Base-by-base conservation (phyloP, 1,140 invertebrate genomes). In the Helicoverpa armigera region DNA sequence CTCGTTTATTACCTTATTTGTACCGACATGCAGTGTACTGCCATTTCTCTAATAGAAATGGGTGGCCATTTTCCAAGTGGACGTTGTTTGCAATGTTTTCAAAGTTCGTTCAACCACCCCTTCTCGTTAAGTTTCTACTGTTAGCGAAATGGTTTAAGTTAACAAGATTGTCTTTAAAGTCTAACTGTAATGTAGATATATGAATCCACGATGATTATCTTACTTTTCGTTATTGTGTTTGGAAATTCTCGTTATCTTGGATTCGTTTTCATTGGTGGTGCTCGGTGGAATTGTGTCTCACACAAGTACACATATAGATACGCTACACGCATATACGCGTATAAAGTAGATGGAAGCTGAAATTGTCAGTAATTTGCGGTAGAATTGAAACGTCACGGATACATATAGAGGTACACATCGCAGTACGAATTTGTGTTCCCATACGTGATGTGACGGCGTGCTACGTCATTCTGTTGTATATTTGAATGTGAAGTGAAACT, bases 1-100 rank as follows among this genome's bases (percentile, higher is more conserved):
- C 80, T 82, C 69, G 80, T 82, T 82, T 63, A 78, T 82, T 78
- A 78, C 75, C 69, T 82, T 78, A 77, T 77, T 82, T 78, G 31
- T 78, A 74, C 72, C 35, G 54, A 76, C 70, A 61, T 74, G 31
- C 61, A 65, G 9, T 56, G 51, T 35, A 80, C 78, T 50, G 35
- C 65, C 48, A 58, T 69, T 79, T 69, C 50, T 58, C 67, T 72
- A 72, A 60, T 70, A 67, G 61, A 54, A 77, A 77, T 67, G 58
- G 29, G 58, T 63, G 43, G 58, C 58, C 48, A 50, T 75, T 75
- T 58, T 61, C 56, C 58, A 61, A 75, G 73, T 63, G 73, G 58
- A 75, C 56, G 73, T 63, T 76, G 58, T 63, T 73, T 76, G 56
- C 58, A 76, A 63, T 76, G 16, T 76, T 63, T 76, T 76, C 58